Base-by-base conservation (phyloP, 2,113 vertebrate species). In the Hippocampus abdominalis region DNA sequence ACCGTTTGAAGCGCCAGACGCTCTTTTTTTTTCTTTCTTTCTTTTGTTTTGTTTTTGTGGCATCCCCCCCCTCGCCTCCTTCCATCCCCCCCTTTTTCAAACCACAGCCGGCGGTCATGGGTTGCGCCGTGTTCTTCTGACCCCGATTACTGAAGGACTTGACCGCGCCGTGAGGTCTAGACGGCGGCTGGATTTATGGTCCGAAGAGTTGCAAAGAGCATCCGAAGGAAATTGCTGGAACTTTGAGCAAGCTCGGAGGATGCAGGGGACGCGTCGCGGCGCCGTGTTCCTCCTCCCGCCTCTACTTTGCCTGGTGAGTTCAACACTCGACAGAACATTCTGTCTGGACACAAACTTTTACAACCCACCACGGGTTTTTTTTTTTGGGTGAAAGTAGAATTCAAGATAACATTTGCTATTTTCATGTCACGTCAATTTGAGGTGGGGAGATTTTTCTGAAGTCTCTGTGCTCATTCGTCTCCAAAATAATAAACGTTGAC, bases 121-220 rank as follows among this genome's bases (percentile, higher is more conserved):
- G 93, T 85, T 92, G 88, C 93, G 78, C 90, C 80, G 89, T 93
- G 91, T 94, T 91, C 85, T 91, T 93, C 91, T 90, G 91, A 27
- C 3, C 90, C 89, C 94, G 93, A 92, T 93, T 94, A 92, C 89
- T 18, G 92, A 92, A 93, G 91, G 92, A 90, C 90, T 90, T 87
- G 89, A 84, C 89, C 77, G 90, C 73, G 86, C 91, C 92, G 90
- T 95, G 91, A 94, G 93, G 91, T n/a, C n/a, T 90, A 90, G 93
- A 94, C 91, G 92, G 91, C 77, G 32, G 90, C 92, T 95, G 96
- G 95, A 97, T 97, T 92, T 98, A 97, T 98, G 96, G 85, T 94
- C 94, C 90, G 91, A 89, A 90, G 87, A 92, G 91, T 93, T 91
- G 90, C 92, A 85, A 89, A 88, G 91, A 87, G 80, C 89, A 94